Evolutionary conservation across 2,888 invertebrate species (phyloP), one percentile per base, ranked within the genome.

Genomic region (Agrochola circellaris): DNA sequence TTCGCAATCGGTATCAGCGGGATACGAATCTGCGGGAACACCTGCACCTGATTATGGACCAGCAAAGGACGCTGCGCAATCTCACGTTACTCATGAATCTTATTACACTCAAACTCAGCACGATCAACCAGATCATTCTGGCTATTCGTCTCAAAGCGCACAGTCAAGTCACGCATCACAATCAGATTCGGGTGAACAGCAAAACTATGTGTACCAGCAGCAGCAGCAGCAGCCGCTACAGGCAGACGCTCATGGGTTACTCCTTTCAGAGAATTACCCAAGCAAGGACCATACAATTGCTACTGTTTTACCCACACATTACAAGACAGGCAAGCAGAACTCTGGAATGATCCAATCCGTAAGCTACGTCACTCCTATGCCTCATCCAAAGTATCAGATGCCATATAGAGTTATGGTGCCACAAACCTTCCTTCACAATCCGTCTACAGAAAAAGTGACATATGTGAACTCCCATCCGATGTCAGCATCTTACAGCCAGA

Each of bases 251-350:
- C 89, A 93, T 61, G 91, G 92, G 23, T 87, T 97, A 42, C 89
- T 95, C 2, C 95, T 97, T 3, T 94, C 96, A 34, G 97, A 97
- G 90, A 97, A 97, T 86, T 97, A 97, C 88, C 97, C 97, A 0
- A 97, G 96, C 84, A 95, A 97, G 81, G 96, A 96, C 67, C 97
- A 97, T 81, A 97, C 97, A 0, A 95, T 96, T 86, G 97, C 97
- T 0, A 95, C 97, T 66, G 97, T 97, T 60, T 90, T 95, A 67
- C 96, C 96, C 5, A 89, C 92, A 23, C 93, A 93, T 74, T 95
- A 95, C 79, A 93, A 93, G 69, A 85, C 90, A 42, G 87, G 87
- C 5, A 80, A 85, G 75, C 92, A 92, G 45, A 90, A 89, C 34
- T 88, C 90, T 30, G 92, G 91, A 4, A 85, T 92, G 38, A 86